Base-by-base conservation (phyloP, 2,797 vertebrate genomes). In the Lepus townsendii region DNA sequence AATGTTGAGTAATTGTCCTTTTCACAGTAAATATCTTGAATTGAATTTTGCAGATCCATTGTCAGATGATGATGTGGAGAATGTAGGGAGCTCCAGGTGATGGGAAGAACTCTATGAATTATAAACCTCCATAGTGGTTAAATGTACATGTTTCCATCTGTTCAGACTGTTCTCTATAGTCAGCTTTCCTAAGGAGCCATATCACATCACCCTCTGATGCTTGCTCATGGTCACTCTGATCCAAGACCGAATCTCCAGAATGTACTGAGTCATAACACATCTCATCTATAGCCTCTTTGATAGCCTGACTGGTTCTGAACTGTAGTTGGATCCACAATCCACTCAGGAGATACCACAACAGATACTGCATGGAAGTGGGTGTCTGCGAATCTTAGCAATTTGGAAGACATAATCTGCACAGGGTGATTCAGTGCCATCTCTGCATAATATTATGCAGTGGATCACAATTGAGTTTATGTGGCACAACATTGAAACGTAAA, bases 11-110 rank as follows among this genome's bases (percentile, higher is more conserved):
- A 93, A 76, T 11, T 0, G 16, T 83, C 91, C 83, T 85, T 88
- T 9, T 27, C 35, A 83, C 47, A 50, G 60, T 5, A 7, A 12
- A 7, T 82, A 88, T 63, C 27, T 90, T 82, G 26, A 87, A 16
- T 11, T 92, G 60, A 66, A 86, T 71, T 88, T 96, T 92, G 62
- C 82, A 94, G 54, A 57, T 82, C 32, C 38, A 42, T 80, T 65
- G 50, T 20, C 24, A 84, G 38, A 83, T 16, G 68, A 83, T 77
- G 22, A 52, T 4, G 1, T 62, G 65, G 32, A 72, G 26, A 20
- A 26, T 90, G 20, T 86, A 78, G 47, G n/a, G 72, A 57, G 42
- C 68, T 88, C 60, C 27, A 84, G 17, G 38, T 4, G 73, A 16
- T 87, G 60, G 7, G 7, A 85, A 96, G 62, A 88, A 73, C 13